Base-by-base conservation (phyloP, 2,113 vertebrate species). In the Lagopus leucura region DNA sequence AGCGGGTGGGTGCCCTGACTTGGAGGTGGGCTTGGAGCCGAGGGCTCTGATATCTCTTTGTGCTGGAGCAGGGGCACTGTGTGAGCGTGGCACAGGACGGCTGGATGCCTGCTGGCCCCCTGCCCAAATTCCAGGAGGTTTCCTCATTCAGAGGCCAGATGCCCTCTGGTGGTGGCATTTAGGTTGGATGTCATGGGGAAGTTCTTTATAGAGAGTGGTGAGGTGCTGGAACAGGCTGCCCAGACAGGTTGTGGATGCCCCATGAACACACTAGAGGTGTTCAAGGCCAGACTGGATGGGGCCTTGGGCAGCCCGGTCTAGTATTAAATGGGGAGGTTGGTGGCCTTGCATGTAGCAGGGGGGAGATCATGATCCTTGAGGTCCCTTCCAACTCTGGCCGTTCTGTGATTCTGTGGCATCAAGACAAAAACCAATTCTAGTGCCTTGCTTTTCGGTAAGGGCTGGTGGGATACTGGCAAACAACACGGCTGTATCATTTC, bases 1-100 rank as follows among this genome's bases (percentile, higher is more conserved):
- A 99, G 96, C 98, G 98, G 98, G 99, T 99, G 93, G 96, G 98
- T 96, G 27, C 42, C 75, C 18, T 71, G 30, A 0, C 27, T 55
- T 80, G 71, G 42, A 74, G 76, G 13, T 28, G n/a, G 70, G 21
- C 57, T 74, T 27, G 8, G 10, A 42, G 10, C 48, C 43, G 40
- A 48, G 45, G 19, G 14, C 57, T 58, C 52, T 58, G 52, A 36
- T 67, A 32, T 30, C 22, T 25, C 36, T n/a, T 36, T 71, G 73
- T 67, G 34, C 61, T 72, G 87, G 22, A 83, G 42, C 71, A 88
- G 45, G 45, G 88, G 15, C 38, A 66, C 17, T 1, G 4, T 71
- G 28, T 21, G 24, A 74, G 14, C 12, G 36, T 81, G 66, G 34
- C 65, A 71, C 38, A 45, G 40, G 50, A 50, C 3, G 67, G 8